Evolutionary conservation across 2,888 invertebrate genomes (phyloP).

Genomic region (Hymenopus coronatus): DNA sequence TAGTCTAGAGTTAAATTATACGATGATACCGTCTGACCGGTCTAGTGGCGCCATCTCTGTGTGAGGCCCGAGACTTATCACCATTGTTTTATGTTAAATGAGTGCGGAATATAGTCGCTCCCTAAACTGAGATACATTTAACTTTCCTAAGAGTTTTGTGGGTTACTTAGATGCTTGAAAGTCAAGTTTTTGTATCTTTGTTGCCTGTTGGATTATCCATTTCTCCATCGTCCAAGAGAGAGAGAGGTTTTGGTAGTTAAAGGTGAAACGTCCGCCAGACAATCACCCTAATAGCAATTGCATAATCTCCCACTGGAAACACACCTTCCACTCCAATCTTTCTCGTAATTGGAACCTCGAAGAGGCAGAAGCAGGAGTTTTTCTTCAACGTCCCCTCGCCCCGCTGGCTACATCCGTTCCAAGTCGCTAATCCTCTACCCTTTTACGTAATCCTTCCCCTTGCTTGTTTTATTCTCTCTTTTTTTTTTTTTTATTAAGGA

Average conservation of each 20-base stretch:
- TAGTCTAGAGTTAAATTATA: no score
- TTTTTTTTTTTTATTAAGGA: neutral
- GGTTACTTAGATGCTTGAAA: no score
- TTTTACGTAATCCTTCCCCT: neutral
- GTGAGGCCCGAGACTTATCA: no score
- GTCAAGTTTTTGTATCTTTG: no score
- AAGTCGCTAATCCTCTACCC: neutral
- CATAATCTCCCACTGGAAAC: neutral
- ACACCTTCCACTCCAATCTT: neutral
- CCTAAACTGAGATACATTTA: no score
- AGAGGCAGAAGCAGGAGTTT: neutral
- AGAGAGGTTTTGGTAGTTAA: neutral
- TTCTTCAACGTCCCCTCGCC: neutral
- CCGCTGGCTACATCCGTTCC: neutral
- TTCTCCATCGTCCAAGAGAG: neutral
- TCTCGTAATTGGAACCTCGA: neutral
- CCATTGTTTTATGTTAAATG: no score
- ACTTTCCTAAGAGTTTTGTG: no score
- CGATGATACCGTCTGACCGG: no score
- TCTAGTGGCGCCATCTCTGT: no score
- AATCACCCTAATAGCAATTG: conserved; percentile 12
- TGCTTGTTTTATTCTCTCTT: neutral
- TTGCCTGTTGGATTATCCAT: no score
- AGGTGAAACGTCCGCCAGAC: neutral
- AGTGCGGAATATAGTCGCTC: no score